phyloP scores from a whole-genome alignment of 2,113 vertebrate species.

The Pao palembangensis region DNA sequence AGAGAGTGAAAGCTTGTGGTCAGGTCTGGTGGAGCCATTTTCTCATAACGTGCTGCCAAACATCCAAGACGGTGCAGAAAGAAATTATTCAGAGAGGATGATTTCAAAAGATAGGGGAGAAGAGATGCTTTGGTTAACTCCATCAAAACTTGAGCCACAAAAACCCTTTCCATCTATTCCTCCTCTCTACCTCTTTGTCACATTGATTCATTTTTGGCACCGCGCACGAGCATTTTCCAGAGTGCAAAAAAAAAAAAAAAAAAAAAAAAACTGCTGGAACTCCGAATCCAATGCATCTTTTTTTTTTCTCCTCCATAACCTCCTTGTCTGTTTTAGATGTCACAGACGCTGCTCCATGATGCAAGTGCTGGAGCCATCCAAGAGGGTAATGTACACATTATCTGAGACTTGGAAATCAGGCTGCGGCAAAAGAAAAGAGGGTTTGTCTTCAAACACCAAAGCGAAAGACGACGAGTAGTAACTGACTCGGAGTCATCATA shows the following conservation, averaged over 20 bases:
- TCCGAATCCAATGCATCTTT: conserved; percentile 56
- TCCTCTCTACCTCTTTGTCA: conserved; percentile 65
- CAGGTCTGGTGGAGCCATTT: conserved; percentile 72
- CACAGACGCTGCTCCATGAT: conserved; percentile 57
- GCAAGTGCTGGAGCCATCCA: conserved; percentile 55
- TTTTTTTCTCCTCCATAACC: conserved; percentile 67
- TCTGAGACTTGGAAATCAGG: conserved; percentile 11
- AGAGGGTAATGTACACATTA: conserved; percentile 15
- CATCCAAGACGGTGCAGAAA: conserved; percentile 63
- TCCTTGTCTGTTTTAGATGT: conserved; percentile 60
- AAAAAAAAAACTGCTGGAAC: conserved; percentile 67
- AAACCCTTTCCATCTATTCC: conserved; percentile 36
- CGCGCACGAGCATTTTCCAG: conserved; percentile 64
- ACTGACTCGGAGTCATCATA: too few species aligned
- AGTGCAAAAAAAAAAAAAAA: conserved; percentile 49
- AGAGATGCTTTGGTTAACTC: conserved; percentile 64
- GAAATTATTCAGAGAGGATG: conserved; percentile 66
- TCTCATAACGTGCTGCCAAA: conserved; percentile 66
- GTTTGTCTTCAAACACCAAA: too few species aligned
- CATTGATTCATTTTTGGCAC: conserved; percentile 73
- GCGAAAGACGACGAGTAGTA: too few species aligned
- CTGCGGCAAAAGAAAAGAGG: conserved; percentile 2
- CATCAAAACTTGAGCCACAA: conserved; percentile 69
- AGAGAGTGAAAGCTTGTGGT: conserved; percentile 59
- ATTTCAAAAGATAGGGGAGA: conserved; percentile 62